Base-by-base conservation (phyloP, 2,113 vertebrate genomes). In the Xiphophorus couchianus region DNA sequence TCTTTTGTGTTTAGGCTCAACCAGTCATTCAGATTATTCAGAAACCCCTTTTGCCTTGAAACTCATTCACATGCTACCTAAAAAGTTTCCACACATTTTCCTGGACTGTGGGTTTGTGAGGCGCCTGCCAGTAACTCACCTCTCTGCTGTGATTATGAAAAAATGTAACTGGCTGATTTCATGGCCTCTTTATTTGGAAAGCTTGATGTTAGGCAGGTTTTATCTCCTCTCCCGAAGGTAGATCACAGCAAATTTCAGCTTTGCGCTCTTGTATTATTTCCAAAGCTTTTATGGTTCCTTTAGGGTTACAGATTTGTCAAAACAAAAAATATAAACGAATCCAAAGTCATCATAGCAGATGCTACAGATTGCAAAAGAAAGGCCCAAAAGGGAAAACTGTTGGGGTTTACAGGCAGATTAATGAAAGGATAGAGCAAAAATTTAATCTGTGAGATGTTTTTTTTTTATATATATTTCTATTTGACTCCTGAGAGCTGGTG, bases 121-220 rank as follows among this genome's bases (percentile, higher is more conserved):
- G 1, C 13, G 35, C 31, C 71, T 85, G 85, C 77, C 84, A 86
- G 77, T 72, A 61, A 70, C 67, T 60, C 74, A 77, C 83, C 83
- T 76, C 86, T 76, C 81, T 71, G 28, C 69, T 76, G 80, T 84
- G 83, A 84, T 84, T 75, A 58, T n/a, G 70, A 62, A 35, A 75
- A 79, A 82, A 84, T 84, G 60, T 76, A 89, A 81, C 81, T 73
- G 79, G 66, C 79, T 83, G 80, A 88, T 87, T 86, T 86, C 77
- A 80, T 64, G 51, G 84, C 73, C 78, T 84, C 77, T 88, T 89
- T 87, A 72, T 91, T 90, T 84, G 84, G 83, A 71, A 70, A 73
- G 85, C 82, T 86, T 84, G 86, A 84, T 54, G 80, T 83, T 92
- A 90, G 92, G 91, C 89, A 90, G 83, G 85, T 90, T 91, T 92